These are phyloP conservation scores for Odontamblyopus rebecca DNA, from an alignment of 2,797 vertebrate species.

Conservation along the genomic window DNA sequence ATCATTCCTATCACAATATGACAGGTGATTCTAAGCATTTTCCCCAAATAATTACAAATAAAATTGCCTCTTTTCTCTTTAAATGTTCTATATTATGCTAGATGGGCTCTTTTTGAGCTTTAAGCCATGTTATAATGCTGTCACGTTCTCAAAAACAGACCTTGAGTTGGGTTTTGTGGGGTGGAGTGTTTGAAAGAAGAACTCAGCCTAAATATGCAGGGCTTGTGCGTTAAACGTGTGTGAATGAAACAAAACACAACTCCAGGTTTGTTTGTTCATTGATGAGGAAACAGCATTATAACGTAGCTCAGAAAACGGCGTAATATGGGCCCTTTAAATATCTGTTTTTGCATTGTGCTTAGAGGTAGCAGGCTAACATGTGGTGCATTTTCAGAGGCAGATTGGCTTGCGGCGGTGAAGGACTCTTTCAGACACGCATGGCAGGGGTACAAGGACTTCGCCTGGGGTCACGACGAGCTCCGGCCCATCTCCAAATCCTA, in stretches of 20 bases:
- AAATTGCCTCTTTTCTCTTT: background rate
- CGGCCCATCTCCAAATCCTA: conserved; percentile 89
- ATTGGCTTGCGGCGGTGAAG: conserved; percentile 78
- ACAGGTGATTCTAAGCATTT: conserved; percentile 4
- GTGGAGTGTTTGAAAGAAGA: too few species aligned
- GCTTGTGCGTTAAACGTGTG: too few species aligned
- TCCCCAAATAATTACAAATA: background rate
- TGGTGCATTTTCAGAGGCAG: conserved; percentile 48
- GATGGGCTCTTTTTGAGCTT: too few species aligned
- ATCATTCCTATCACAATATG: conserved; percentile 5
- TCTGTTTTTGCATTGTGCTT: background rate
- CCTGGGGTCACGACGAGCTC: conserved; percentile 95
- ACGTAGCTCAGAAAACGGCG: too few species aligned
- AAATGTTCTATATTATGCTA: background rate
- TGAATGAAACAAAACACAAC: too few species aligned
- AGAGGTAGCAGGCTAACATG: background rate
- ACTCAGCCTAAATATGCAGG: too few species aligned
- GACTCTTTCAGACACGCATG: conserved; percentile 91
- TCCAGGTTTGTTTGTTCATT: too few species aligned
- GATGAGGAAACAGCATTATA: too few species aligned
- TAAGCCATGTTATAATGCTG: too few species aligned
- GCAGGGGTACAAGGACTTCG: conserved; percentile 88
- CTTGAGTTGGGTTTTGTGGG: too few species aligned
- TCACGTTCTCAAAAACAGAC: too few species aligned
- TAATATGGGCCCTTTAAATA: too few species aligned